A percentile compares a stretch with the other conserved stretches of the same genome.
Evolutionary conservation across 2,888 invertebrate genomes (phyloP).

Genomic region (Harpagoxenus sublaevis): DNA sequence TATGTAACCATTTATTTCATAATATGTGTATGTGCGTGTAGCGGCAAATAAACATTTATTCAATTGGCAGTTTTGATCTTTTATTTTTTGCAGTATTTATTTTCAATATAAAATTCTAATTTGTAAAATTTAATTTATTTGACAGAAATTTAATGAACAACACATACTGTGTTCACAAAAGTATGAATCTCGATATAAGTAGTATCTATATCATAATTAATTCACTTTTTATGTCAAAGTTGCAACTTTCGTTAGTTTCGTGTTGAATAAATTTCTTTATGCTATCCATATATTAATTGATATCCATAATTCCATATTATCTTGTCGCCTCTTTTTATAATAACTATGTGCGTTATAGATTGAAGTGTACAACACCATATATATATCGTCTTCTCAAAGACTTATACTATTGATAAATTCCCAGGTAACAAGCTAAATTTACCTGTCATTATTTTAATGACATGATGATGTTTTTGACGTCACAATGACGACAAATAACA

Average conservation of each 20-base stretch:
- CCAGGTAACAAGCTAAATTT: too few species aligned
- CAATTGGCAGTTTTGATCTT: neutral
- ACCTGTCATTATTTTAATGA: too few species aligned
- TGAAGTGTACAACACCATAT: neutral
- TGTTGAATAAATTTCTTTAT: neutral
- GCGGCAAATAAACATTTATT: neutral
- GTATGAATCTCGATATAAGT: neutral
- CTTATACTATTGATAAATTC: neutral
- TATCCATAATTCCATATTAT: neutral
- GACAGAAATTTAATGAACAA: neutral
- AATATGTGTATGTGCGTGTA: too few species aligned
- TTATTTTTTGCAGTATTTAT: constrained; percentile 10
- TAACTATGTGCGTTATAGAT: neutral
- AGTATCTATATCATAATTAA: neutral
- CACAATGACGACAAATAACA: too few species aligned
- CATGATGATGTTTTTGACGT: too few species aligned
- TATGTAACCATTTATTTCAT: too few species aligned
- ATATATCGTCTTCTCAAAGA: neutral
- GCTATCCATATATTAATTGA: neutral
- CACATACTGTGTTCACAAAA: neutral
- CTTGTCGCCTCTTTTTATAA: neutral
- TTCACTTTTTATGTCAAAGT: neutral
- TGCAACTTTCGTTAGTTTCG: neutral
- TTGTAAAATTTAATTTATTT: neutral
- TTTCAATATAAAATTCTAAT: neutral